Percentiles rank a stretch among this genome's conserved stretches.
Conservation (phyloP, 1,140 invertebrate species). For the Bathynomus jamesi region DNA sequence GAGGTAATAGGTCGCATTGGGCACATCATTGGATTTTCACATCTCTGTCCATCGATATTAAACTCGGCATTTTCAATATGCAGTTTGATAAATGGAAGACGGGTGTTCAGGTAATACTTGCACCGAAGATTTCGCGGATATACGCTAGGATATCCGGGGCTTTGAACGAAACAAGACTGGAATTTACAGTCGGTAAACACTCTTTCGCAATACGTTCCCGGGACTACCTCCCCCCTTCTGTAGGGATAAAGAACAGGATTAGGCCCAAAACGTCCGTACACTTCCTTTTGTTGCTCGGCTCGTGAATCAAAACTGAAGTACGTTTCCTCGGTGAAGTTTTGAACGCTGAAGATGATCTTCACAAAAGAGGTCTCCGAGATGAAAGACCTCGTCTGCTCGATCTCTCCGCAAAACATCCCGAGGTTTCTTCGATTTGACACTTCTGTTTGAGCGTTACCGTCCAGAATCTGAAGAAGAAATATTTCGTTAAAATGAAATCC, state of each 20-base stretch:
- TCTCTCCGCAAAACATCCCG: slow-evolving; percentile 84
- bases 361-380: slow-evolving; percentile 89
- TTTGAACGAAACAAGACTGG: slow-evolving; percentile 86
- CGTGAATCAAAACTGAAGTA: slow-evolving; percentile 67
- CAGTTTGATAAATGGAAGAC: slow-evolving; percentile 78
- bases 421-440: slow-evolving; percentile 75
- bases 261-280: slow-evolving; percentile 63
- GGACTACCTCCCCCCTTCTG: slow-evolving; percentile 66
- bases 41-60: slow-evolving; percentile 84
- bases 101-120: slow-evolving; percentile 75
- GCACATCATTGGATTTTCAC: slow-evolving; percentile 89
- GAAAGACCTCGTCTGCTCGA: slow-evolving; percentile 84
- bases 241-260: slow-evolving; percentile 87
- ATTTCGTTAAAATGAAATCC: slow-evolving; percentile 6
- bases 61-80: slow-evolving; percentile 89
- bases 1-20: slow-evolving; percentile 82
- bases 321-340: slow-evolving; percentile 84
- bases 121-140: slow-evolving; percentile 83
- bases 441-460: slow-evolving; percentile 75
- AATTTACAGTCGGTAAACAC: slow-evolving; percentile 64
- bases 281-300: slow-evolving; percentile 80
- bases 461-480: slow-evolving; percentile 57
- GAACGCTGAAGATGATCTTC: slow-evolving; percentile 77
- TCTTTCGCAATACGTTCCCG: slow-evolving; percentile 76
- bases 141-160: slow-evolving; percentile 81